Evolutionary conservation across 2,113 vertebrate genomes (phyloP).

Genomic region (Aplodontia rufa): DNA sequence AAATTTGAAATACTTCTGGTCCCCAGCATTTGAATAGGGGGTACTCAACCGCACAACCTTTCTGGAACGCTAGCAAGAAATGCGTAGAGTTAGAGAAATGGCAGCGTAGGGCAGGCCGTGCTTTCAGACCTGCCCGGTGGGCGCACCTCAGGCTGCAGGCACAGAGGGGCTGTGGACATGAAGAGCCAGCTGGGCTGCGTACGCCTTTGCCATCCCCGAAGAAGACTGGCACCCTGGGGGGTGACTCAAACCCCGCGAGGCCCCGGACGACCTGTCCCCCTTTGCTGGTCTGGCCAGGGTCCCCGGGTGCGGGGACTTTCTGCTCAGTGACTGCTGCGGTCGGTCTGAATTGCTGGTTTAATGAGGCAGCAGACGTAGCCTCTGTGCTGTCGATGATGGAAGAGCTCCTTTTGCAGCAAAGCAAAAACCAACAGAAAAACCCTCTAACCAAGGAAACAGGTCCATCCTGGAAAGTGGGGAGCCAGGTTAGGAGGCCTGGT

Average conservation of each 20-base stretch:
- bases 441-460: slow-evolving; percentile 38
- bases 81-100: neutral
- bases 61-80: neutral
- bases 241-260: slow-evolving; percentile 68
- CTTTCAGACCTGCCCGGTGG: too few species aligned
- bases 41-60: neutral
- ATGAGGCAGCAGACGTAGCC: slow-evolving; percentile 75
- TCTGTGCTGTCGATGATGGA: slow-evolving; percentile 73
- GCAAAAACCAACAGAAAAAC: neutral
- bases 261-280: slow-evolving; percentile 61
- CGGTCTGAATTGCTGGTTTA: slow-evolving; percentile 79
- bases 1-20: neutral
- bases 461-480: slow-evolving; percentile 59
- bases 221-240: slow-evolving; percentile 52
- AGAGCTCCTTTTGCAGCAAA: slow-evolving; percentile 51
- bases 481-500: slow-evolving; percentile 52
- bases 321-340: slow-evolving; percentile 75
- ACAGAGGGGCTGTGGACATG: neutral
- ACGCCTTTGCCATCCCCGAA: neutral
- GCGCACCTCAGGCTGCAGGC: too few species aligned
- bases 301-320: neutral
- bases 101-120: neutral
- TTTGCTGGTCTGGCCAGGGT: slow-evolving; percentile 71
- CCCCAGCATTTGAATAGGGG: neutral
- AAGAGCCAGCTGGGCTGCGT: neutral